Conservation (phyloP, 2,888 invertebrate species). For the Adela reaumurella region DNA sequence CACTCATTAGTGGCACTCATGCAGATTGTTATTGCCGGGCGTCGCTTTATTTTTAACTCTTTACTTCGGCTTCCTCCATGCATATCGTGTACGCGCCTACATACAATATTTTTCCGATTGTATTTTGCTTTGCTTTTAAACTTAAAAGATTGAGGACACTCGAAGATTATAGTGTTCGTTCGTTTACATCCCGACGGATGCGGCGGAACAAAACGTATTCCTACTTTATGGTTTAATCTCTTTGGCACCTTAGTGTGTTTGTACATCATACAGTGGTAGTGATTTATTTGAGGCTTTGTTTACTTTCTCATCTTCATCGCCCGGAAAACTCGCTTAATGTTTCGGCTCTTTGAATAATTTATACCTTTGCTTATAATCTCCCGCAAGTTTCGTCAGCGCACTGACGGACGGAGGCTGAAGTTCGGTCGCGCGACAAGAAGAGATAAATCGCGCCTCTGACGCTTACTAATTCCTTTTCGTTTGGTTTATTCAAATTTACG, state of each 20-base stretch:
- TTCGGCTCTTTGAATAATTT: too few relatives aligned
- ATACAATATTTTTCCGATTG: too few relatives aligned
- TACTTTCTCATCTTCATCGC: too few relatives aligned
- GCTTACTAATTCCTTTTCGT: background rate
- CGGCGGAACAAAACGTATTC: background rate
- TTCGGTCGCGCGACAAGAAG: too few relatives aligned
- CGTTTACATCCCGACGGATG: background rate
- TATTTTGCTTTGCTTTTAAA: too few relatives aligned
- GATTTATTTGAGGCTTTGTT: background rate
- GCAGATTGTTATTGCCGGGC: slow-evolving; percentile 30
- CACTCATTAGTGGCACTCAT: slow-evolving; percentile 38
- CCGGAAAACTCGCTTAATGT: too few relatives aligned
- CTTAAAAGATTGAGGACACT: background rate
- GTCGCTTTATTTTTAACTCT: slow-evolving; percentile 25
- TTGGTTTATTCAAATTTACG: background rate
- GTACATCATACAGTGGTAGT: background rate
- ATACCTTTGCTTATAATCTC: too few relatives aligned
- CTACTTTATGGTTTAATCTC: background rate
- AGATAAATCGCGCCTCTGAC: background rate
- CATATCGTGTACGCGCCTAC: too few relatives aligned
- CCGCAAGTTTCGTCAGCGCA: too few relatives aligned
- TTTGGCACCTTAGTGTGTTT: background rate
- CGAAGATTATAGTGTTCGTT: background rate
- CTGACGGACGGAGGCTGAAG: too few relatives aligned
- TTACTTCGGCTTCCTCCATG: background rate